A percentile compares a stretch with the other conserved stretches of the same genome.
phyloP scores from a whole-genome alignment of 2,113 vertebrate genomes.

The Lethenteron reissneri region DNA sequence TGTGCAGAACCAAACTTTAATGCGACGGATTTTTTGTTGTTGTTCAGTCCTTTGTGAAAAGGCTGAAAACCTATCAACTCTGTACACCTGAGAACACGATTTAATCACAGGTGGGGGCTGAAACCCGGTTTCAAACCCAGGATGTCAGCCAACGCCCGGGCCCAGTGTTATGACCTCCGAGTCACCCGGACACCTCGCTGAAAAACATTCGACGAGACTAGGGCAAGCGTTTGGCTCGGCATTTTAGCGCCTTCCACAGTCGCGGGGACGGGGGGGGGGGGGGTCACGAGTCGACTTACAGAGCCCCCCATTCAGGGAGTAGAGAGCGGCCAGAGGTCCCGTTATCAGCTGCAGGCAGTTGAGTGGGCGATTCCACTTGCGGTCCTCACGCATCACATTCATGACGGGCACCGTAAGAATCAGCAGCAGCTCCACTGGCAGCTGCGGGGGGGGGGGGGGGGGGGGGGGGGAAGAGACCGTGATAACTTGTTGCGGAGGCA shows the following conservation, averaged over 20 bases:
- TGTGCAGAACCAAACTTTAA: no score
- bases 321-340: conserved; percentile 41
- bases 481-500: neutral
- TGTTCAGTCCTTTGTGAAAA: conserved; percentile 32
- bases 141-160: no score
- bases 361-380: conserved; percentile 77
- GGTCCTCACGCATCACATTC: conserved; percentile 59
- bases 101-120: no score
- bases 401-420: conserved; percentile 56
- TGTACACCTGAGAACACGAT: no score
- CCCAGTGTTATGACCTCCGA: no score
- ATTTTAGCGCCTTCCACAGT: no score
- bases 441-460: conserved; percentile 18
- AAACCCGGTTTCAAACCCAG: no score
- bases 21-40: no score
- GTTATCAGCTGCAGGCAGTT: conserved; percentile 65
- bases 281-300: conserved; percentile 32
- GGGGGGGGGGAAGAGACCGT: neutral
- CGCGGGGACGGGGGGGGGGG: no score
- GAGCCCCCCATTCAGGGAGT: conserved; percentile 46
- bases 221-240: no score
- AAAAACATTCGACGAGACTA: no score
- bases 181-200: no score
- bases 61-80: conserved; percentile 26
- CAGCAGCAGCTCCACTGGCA: conserved; percentile 52